A percentile compares a stretch with the other conserved stretches of the same genome.
phyloP scores from a whole-genome alignment of 2,797 vertebrate species.

The Fistularia commersonii region DNA sequence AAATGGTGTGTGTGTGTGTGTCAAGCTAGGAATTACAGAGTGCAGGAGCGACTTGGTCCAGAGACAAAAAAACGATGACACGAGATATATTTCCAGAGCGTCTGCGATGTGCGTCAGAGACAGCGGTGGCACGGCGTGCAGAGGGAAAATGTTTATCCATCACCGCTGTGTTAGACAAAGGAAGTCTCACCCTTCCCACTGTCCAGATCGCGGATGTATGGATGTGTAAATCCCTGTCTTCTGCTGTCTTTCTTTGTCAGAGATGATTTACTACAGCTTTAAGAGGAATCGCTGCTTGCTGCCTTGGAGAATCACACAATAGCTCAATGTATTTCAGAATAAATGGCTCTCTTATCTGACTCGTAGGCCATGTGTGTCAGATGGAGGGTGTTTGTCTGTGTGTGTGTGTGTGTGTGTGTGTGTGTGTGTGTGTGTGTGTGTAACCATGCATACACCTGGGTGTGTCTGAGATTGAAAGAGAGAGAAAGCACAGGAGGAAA shows the following conservation, averaged over 20 bases:
- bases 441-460: constrained; percentile 42
- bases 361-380: constrained; percentile 47
- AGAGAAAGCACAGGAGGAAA: constrained; percentile 56
- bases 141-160: constrained; percentile 59
- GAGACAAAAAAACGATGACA: constrained; percentile 40
- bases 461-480: constrained; percentile 54
- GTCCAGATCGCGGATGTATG: constrained; percentile 50
- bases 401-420: constrained; percentile 38
- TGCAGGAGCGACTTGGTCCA: constrained; percentile 24
- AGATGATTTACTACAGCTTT: constrained; percentile 67
- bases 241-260: constrained; percentile 50
- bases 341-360: constrained; percentile 67
- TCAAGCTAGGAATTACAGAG: constrained; percentile 24
- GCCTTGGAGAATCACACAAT: constrained; percentile 67
- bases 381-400: constrained; percentile 17
- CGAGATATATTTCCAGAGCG: constrained; percentile 45
- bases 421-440: constrained; percentile 25
- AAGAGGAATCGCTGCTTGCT: constrained; percentile 57
- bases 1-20: constrained; percentile 29
- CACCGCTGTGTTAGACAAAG: constrained; percentile 59
- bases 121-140: constrained; percentile 10
- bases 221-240: constrained; percentile 61
- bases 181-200: constrained; percentile 51
- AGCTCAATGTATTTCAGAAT: constrained; percentile 68
- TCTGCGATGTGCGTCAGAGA: constrained; percentile 35